These are phyloP conservation scores for Trichogramma evanescens DNA, from an alignment of 2,888 invertebrate species.

Conservation along the genomic window DNA sequence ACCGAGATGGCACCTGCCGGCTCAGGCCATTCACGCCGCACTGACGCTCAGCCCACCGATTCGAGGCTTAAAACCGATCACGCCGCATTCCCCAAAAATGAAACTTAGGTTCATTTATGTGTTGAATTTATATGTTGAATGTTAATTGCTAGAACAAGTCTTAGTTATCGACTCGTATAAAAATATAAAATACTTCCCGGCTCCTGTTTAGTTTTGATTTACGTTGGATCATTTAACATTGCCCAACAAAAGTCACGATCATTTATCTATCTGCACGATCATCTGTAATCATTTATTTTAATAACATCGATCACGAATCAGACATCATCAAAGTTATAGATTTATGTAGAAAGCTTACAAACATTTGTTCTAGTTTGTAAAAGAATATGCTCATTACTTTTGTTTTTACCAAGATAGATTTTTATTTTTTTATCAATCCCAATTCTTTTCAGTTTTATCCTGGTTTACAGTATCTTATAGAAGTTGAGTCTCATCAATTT, in stretches of 20 bases:
- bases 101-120: conserved; percentile 69
- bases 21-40: conserved; percentile 58
- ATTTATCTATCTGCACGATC: too few species aligned
- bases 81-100: conserved; percentile 84
- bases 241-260: too few species aligned
- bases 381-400: not conserved
- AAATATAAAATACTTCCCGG: too few species aligned
- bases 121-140: conserved; percentile 11
- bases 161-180: too few species aligned
- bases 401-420: conserved; percentile 1
- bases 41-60: conserved; percentile 58
- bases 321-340: too few species aligned
- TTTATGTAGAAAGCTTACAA: too few species aligned
- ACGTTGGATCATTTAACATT: too few species aligned
- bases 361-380: too few species aligned
- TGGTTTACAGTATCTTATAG: conserved; percentile 33
- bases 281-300: too few species aligned
- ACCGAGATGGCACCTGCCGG: conserved; percentile 50
- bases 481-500: conserved; percentile 33
- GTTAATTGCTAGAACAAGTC: too few species aligned
- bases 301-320: too few species aligned
- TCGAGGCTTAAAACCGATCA: conserved; percentile 43
- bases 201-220: too few species aligned
- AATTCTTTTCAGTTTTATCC: conserved; percentile 38
- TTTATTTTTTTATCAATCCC: conserved; percentile 26